Base-by-base conservation (phyloP, 1,140 invertebrate species). In the Tribolium madens region DNA sequence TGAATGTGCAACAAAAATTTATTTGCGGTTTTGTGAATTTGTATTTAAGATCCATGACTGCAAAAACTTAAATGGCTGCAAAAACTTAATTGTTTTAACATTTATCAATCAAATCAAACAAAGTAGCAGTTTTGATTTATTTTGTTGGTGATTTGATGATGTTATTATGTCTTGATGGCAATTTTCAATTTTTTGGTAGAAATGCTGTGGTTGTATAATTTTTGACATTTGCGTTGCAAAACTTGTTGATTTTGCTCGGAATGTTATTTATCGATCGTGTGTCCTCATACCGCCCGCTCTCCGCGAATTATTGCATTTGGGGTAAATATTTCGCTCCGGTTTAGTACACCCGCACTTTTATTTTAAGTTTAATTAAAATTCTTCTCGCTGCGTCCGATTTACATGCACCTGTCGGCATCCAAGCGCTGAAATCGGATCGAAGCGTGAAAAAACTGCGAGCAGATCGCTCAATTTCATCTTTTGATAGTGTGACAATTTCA, bases 261-360 rank as follows among this genome's bases (percentile, higher is more conserved):
- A 76, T 78, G 73, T 60, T 76, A 52, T 76, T 31, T 17, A 72
- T 53, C 46, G 75, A 69, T 13, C 15, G 3, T 5, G 15, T 57
- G 52, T 57, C 52, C 18, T 57, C 52, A 42, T 42, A 57, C 17
- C 52, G 18, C 52, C 52, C 18, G 21, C 52, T 57, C 52, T 57
- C 48, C 10, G 2, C 18, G 33, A 68, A 47, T 75, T 68, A 26
- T 33, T 15, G 47, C 48, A 74, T 57, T 68, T 26, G n/a, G 60
- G 75, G 26, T 79, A 79, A 31, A 68, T 36, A 46, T 57, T 57
- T 57, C 7, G 52, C 18, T 3, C 2, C 2, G 48, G 15, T 5
- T 26, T 26, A 26, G 2, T 42, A 2, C 36, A 9, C 9, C 9
- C 36, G 36, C 7, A 42, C 36, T 42, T 42, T 42, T 42, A 10